Percentiles rank a stretch among this genome's conserved stretches.
Conservation (phyloP, 2,797 vertebrate genomes). For the Parotocinclus haroldoi region DNA sequence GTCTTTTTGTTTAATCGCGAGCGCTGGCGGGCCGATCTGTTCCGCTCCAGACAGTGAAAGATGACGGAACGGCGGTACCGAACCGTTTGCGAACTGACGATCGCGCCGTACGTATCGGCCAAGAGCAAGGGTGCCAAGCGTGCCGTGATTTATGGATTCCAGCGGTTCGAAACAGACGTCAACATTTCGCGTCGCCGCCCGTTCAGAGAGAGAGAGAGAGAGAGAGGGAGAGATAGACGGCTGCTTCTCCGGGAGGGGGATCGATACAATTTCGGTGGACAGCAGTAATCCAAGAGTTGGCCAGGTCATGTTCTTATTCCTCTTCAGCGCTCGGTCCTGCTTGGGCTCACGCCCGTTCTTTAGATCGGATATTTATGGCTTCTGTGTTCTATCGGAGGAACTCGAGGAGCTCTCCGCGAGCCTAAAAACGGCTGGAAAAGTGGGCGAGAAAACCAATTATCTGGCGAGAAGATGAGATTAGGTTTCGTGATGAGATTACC, state of each 20-base stretch:
- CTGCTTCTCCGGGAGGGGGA: too few relatives aligned
- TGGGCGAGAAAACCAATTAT: constrained; percentile 8
- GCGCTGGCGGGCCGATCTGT: constrained; percentile 38
- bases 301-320: too few relatives aligned
- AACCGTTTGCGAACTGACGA: neutral
- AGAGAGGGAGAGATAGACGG: too few relatives aligned
- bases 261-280: too few relatives aligned
- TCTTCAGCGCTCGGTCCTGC: too few relatives aligned
- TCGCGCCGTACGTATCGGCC: neutral
- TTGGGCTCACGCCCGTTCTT: too few relatives aligned
- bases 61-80: neutral
- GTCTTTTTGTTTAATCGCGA: constrained; percentile 54
- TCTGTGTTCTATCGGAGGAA: neutral
- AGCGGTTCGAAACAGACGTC: neutral
- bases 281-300: too few relatives aligned
- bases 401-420: neutral
- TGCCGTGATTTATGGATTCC: neutral
- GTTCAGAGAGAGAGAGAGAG: neutral
- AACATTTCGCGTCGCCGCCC: neutral
- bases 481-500: neutral
- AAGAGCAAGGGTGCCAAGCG: neutral
- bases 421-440: neutral
- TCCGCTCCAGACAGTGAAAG: constrained; percentile 38
- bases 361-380: neutral
- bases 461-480: neutral